phyloP scores from a whole-genome alignment of 1,140 invertebrate genomes.

The Heliothis subflexa region DNA sequence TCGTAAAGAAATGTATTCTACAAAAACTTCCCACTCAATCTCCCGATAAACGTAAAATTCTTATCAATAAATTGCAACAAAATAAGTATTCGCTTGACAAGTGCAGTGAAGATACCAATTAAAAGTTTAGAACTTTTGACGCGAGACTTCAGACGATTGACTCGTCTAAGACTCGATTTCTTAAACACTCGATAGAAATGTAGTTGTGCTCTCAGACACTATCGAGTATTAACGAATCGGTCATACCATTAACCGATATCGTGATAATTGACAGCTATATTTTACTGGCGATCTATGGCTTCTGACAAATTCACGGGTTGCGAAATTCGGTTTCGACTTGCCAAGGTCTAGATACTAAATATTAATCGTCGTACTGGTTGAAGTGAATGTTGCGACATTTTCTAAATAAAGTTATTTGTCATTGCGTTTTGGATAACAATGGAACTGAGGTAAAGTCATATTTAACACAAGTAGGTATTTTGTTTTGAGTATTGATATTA shows the following conservation, averaged over 20 bases:
- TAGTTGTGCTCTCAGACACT: neutral
- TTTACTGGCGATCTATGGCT: slow-evolving; percentile 36
- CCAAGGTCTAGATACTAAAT: slow-evolving; percentile 44
- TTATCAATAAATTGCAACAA: slow-evolving; percentile 21
- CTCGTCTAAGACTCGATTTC: slow-evolving; percentile 12
- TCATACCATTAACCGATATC: slow-evolving; percentile 29
- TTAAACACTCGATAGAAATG: slow-evolving; percentile 17
- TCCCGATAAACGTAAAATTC: neutral
- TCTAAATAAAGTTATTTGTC: slow-evolving; percentile 33
- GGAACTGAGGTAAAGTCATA: slow-evolving; percentile 16
- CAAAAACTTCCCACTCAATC: neutral
- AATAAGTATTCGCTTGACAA: neutral
- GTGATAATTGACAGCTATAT: slow-evolving; percentile 46
- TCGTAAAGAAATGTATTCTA: too few relatives aligned
- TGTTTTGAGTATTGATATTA: too few relatives aligned
- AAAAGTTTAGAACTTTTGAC: slow-evolving; percentile 8
- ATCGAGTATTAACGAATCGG: slow-evolving; percentile 25
- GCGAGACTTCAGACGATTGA: slow-evolving; percentile 10
- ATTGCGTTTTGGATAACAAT: slow-evolving; percentile 23
- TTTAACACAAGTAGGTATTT: neutral
- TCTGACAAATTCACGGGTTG: slow-evolving; percentile 35
- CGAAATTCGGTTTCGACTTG: slow-evolving; percentile 38
- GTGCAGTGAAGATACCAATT: slow-evolving; percentile 14
- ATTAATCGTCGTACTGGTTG: slow-evolving; percentile 24
- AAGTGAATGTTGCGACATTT: slow-evolving; percentile 46